Conservation (phyloP, 2,888 invertebrate genomes). For the Shargacucullia verbasci region DNA sequence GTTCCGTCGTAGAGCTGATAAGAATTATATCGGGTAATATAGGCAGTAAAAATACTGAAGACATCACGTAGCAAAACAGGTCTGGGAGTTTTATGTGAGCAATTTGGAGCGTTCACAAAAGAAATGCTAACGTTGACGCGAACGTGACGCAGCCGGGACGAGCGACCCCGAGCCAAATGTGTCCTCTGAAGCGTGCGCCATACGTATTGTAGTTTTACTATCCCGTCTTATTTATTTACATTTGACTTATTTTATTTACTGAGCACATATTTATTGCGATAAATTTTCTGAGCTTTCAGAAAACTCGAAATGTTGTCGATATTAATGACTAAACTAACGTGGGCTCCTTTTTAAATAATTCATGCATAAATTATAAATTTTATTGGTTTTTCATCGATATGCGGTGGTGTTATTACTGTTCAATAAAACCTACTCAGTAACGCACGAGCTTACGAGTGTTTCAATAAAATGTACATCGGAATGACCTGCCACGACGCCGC, state of each 20-base stretch:
- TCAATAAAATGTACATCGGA: constrained; percentile 72
- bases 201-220: constrained; percentile 56
- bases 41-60: constrained; percentile 82
- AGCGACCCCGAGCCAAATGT: constrained; percentile 58
- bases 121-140: constrained; percentile 82
- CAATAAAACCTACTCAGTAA: constrained; percentile 54
- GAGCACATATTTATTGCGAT: neutral
- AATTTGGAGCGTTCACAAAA: constrained; percentile 87
- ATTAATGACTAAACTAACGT: neutral
- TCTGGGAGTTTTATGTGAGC: constrained; percentile 85
- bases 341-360: constrained; percentile 17
- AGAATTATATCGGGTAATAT: constrained; percentile 82
- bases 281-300: neutral
- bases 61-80: constrained; percentile 86
- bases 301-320: neutral
- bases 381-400: constrained; percentile 40
- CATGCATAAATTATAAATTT: constrained; percentile 32
- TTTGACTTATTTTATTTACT: constrained; percentile 40
- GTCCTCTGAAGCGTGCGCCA: constrained; percentile 49
- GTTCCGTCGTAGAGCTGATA: constrained; percentile 75
- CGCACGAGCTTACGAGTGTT: constrained; percentile 65
- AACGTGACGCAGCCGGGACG: constrained; percentile 73
- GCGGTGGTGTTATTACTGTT: constrained; percentile 41
- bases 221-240: constrained; percentile 53
- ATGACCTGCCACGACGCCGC: constrained; percentile 59